Base-by-base conservation (phyloP, 2,888 invertebrate genomes). In the Oithona nana region DNA sequence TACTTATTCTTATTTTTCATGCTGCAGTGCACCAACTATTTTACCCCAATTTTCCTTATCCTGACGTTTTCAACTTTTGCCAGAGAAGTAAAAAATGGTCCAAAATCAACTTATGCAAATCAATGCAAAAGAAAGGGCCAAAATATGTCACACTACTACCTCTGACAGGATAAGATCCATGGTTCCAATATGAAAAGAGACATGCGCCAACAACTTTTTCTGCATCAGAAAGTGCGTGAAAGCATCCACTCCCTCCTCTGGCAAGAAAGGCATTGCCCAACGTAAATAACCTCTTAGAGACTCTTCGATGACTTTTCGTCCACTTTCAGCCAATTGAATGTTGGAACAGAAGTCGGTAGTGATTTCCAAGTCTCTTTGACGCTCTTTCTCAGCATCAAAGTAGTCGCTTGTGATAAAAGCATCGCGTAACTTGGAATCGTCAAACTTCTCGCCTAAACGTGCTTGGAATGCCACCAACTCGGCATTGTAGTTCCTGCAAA, bases 381-480 rank as follows among this genome's bases (percentile, higher is more conserved):
- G 54, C 26, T 26, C 26, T 16, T 16, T 26, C 11, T 54, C 54
- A 16, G 26, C 26, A 16, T 54, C 54, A 2, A 54, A 20, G 26
- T 54, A 26, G 20, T 20, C 22, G 22, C 16, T 20, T 3, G 78
- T 78, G 69, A 82, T 84, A 64, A 95, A 83, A 1, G 90, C 90
- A 69, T 78, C 78, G 62, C 82, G 78, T 30, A 95, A 73, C 20
- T 84, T 71, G 26, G 79, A 75, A 0, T 78, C 73, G 65, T 87
- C 77, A 69, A 94, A 88, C 3, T 84, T 79, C 75, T 95, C 95
- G 26, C 83, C 81, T 20, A 94, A 75, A 28, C 95, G 78, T 69
- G 83, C 82, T 11, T 83, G 84, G 76, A 93, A 94, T 0, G 93
- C 87, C 74, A 78, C 92, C 1, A 94, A 66, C 75, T 93, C 93